Base-by-base conservation (phyloP, 2,113 vertebrate genomes). In the Hydropotes inermis region DNA sequence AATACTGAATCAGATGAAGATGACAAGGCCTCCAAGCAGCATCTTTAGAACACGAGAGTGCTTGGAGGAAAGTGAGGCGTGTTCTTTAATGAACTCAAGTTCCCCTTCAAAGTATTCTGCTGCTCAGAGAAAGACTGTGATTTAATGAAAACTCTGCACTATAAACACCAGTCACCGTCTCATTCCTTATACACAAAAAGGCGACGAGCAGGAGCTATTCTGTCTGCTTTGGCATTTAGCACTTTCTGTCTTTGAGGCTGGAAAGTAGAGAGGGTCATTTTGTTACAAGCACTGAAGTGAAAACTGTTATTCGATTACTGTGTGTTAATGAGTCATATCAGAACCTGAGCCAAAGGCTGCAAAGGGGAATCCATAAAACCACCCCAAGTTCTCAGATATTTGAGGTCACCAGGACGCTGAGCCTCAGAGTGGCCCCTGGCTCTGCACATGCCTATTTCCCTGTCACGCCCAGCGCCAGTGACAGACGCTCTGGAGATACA, bases 1-100 rank as follows among this genome's bases (percentile, higher is more conserved):
- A 70, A 94, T 3, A 2, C 82, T 87, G 93, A 97, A 83, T 70
- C 60, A 94, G 55, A 97, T 94, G 54, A 97, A 94, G 94, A 93
- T 95, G 1, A 92, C 81, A 60, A 19, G 43, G 43, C 27, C 89
- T 17, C 30, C 94, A 45, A 23, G n/a, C 19, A 93, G 61, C 15
- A 47, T 57, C 84, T 97, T 91, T 79, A 79, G 67, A 91, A 82
- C 86, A 95, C 0, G 0, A 90, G 87, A 70, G 43, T 50, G 8
- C 58, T 94, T 70, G 36, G 52, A 74, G 96, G 91, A 91, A 95
- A 88, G 61, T 39, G 67, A 92, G 39, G 45, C 50, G 33, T 84
- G 58, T 94, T 98, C 93, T 91, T 79, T 97, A 97, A 96, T 87
- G 85, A 98, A 92, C 79, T 95, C 91, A 97, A 82, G 94, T 92